Conservation (phyloP, 1,140 invertebrate species). For the Portunus trituberculatus region DNA sequence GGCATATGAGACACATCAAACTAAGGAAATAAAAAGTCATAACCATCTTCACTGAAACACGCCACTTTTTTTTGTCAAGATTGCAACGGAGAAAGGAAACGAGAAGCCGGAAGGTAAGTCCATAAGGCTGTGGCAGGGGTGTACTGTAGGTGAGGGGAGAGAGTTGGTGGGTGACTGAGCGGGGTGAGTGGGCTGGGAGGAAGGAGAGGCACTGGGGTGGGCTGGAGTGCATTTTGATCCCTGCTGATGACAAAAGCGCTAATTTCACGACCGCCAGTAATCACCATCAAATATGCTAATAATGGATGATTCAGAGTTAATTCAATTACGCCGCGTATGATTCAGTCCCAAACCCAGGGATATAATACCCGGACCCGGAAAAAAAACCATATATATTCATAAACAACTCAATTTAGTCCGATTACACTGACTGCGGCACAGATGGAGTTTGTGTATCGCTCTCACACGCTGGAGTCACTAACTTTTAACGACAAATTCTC, state of each 20-base stretch:
- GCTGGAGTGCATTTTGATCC: not conserved
- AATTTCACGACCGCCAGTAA: conserved; percentile 11
- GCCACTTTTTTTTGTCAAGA: no score
- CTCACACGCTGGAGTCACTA: no score
- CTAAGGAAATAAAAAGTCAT: no score
- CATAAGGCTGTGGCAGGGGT: not conserved
- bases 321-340: not conserved
- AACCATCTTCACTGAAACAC: no score
- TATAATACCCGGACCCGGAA: not conserved
- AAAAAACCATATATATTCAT: not conserved
- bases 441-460: not conserved
- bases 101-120: not conserved
- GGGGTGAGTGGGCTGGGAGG: not conserved
- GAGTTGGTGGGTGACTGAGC: not conserved
- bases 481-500: no score
- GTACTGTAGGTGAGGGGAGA: not conserved
- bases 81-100: not conserved
- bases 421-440: not conserved
- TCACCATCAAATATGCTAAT: conserved; percentile 9
- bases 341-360: not conserved
- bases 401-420: not conserved
- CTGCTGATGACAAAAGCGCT: not conserved
- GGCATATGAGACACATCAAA: no score
- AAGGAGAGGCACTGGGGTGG: not conserved
- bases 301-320: not conserved